Evolutionary conservation across 1,140 invertebrate genomes (phyloP), one percentile per base, ranked within the genome.

Genomic region (Zaprionus capensis): DNA sequence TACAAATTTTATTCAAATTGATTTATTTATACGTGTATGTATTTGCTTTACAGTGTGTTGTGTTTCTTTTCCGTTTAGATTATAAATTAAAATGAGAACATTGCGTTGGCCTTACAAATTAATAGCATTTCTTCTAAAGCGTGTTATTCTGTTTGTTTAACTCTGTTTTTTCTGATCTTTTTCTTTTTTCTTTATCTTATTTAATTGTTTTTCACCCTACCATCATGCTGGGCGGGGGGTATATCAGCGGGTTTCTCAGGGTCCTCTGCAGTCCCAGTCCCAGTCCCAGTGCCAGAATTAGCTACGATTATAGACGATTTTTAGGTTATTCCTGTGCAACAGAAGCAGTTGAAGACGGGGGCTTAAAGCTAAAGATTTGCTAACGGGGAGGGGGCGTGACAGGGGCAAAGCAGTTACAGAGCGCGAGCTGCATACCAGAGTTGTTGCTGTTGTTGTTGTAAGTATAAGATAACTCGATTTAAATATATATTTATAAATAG

Each of bases 11-110:
- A 90, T 84, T 90, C 73, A 80, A 63, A 88, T 90, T 76, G 79
- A 81, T 85, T 83, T 88, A 88, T 59, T 1, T 53, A 57, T 56
- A n/a, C n/a, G n/a, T n/a, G n/a, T n/a, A n/a, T 67, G 51, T 71
- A 80, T 84, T 85, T 84, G 81, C 78, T 88, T 81, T 88, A 90
- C 87, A 90, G 77, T 80, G 82, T 88, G 58, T 76, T 70, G 67
- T 72, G 61, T 76, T 78, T 79, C 72, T 78, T 72, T 78, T 67
- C 76, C 49, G 58, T 78, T 75, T 67, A 78, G 78, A 76, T 81
- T 91, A 86, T 91, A 91, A 91, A 91, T 91, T 91, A 91, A 90
- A 91, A 91, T 91, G 86, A 91, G 86, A 91, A 91, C 86, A 91
- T 91, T 91, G 86, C 87, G 82, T 91, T 91, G 77, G 86, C 82